Conservation (phyloP, 2,113 vertebrate genomes). For the Ovibos moschatus region DNA sequence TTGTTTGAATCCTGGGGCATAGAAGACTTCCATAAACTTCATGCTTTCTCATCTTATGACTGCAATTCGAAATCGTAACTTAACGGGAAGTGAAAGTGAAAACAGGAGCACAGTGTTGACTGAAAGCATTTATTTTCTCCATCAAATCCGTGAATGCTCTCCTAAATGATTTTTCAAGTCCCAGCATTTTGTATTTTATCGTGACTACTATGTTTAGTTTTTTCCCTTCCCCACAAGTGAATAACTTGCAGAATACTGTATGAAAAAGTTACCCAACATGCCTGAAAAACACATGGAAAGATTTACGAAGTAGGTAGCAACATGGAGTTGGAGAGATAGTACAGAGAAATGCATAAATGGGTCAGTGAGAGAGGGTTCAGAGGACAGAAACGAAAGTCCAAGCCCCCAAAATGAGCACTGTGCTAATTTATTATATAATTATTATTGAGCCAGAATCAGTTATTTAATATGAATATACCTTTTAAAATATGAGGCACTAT, state of each 20-base stretch:
- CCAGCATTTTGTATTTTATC: not conserved
- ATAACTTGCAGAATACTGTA: not conserved
- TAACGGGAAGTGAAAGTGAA: not conserved
- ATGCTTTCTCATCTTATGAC: not conserved
- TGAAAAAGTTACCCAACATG: not conserved
- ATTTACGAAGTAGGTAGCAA: not conserved
- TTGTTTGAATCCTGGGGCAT: not conserved
- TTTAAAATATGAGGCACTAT: not conserved
- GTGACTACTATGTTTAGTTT: not conserved
- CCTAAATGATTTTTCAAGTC: not conserved
- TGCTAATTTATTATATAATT: not conserved
- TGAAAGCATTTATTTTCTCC: slow-evolving; percentile 16
- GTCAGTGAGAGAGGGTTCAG: not conserved
- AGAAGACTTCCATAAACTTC: not conserved
- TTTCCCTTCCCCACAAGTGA: not conserved
- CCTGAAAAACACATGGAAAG: not conserved
- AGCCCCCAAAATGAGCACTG: not conserved
- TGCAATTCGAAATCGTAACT: not conserved
- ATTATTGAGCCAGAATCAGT: not conserved
- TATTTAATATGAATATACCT: not conserved
- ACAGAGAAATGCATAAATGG: not conserved
- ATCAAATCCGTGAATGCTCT: not conserved
- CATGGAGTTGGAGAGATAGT: not conserved
- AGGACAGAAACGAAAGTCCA: not conserved
- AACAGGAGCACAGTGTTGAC: not conserved